Evolutionary conservation across 2,797 vertebrate genomes (phyloP), one percentile per base, ranked within the genome.

Genomic region (Typhlichthys subterraneus): DNA sequence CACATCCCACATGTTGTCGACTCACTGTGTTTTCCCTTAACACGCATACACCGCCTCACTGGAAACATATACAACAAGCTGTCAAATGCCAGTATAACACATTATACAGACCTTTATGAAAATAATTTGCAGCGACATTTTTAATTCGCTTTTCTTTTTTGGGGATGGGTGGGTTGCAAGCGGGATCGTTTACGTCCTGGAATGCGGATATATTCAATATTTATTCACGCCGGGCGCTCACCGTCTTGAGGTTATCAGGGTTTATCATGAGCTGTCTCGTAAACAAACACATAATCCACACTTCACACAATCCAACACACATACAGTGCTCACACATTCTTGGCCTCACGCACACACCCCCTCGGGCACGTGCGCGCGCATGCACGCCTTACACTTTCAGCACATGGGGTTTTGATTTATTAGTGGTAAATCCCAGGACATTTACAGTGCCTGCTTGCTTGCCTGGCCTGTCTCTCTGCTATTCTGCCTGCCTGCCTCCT

Each of bases 1-100:
- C 58, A 71, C 73, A 69, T 65, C 15, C 70, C 69, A 70, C 72
- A 80, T 72, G 66, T 60, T 69, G 67, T 48, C 55, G 47, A 63
- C 48, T 79, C 53, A 61, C 61, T 75, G 64, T 38, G 54, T 62
- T 62, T 59, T 57, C 61, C 5, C 42, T 47, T 38, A 59, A 67
- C 56, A 45, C 15, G 12, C 58, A 59, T 65, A 63, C 1, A 67
- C 47, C 6, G 3, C n/a, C 52, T 45, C 15, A 12, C 38, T 52
- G 52, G 52, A 31, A 10, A 38, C 23, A 47, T 10, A 5, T 15
- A 57, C 45, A 57, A 59, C 5, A 57, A 53, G 59, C 19, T 49
- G 15, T 55, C 53, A 63, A 48, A 67, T 19, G 11, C 50, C 14
- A 14, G 17, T 33, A 45, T 0, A 61, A 42, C 45, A 71, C n/a